A percentile compares a stretch with the other conserved stretches of the same genome.
Evolutionary conservation across 92 coral and sea anemone species (phyloP).

Genomic region (Ricordea florida): DNA sequence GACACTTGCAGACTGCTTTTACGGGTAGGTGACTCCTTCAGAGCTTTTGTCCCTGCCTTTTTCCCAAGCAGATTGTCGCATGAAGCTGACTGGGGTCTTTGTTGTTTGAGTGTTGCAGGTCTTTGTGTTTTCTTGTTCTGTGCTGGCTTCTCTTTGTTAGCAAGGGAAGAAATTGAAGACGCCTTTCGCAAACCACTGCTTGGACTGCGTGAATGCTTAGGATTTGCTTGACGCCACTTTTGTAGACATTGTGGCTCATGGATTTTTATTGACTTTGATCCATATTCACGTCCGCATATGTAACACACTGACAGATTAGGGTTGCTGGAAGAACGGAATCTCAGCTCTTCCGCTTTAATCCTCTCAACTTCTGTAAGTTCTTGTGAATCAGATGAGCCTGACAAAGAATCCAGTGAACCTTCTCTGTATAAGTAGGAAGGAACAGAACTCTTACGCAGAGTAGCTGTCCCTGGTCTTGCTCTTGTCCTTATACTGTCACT

Average conservation of each 20-base stretch:
- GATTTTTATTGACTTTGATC: slow-evolving; percentile 86
- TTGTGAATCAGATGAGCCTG: slow-evolving; percentile 64
- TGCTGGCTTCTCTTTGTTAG: background rate
- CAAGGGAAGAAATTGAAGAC: slow-evolving; percentile 50
- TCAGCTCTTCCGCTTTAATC: too few relatives aligned
- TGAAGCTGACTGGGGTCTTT: slow-evolving; percentile 51
- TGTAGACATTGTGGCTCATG: slow-evolving; percentile 97
- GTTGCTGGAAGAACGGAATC: slow-evolving; percentile 68
- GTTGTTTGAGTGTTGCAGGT: background rate
- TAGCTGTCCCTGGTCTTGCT: slow-evolving; percentile 15
- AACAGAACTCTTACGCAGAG: slow-evolving; percentile 37
- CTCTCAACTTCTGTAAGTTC: slow-evolving; percentile 4
- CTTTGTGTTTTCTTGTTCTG: background rate
- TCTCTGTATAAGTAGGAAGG: slow-evolving; percentile 7
- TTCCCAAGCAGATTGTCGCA: slow-evolving; percentile 61
- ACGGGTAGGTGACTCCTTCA: slow-evolving; percentile 47
- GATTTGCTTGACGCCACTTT: slow-evolving; percentile 91
- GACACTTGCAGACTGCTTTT: slow-evolving; percentile 40
- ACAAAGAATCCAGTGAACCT: slow-evolving; percentile 49
- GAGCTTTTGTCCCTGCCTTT: slow-evolving; percentile 22
- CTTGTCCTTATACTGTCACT: background rate
- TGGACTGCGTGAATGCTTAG: slow-evolving; percentile 73
- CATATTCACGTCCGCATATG: slow-evolving; percentile 95
- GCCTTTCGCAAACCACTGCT: slow-evolving; percentile 51
- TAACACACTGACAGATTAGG: slow-evolving; percentile 88